These are phyloP conservation scores for Diarsia brunnea DNA, from an alignment of 2,888 invertebrate species.

Conservation along the genomic window DNA sequence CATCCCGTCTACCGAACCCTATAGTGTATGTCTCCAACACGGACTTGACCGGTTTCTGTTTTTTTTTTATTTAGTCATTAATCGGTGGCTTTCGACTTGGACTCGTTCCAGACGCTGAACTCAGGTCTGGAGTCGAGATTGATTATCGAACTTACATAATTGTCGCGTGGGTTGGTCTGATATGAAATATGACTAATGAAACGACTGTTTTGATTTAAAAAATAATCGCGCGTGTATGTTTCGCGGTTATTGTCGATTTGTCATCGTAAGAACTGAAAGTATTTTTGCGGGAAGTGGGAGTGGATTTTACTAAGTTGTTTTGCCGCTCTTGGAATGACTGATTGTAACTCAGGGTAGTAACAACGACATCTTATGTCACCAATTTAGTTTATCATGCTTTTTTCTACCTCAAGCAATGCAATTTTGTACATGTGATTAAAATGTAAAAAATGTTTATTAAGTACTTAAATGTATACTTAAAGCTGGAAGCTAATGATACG, in stretches of 20 bases:
- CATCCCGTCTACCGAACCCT: neutral
- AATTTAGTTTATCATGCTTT: neutral
- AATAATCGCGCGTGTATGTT: slow-evolving; percentile 26
- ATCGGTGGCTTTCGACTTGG: slow-evolving; percentile 63
- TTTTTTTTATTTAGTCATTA: slow-evolving; percentile 41
- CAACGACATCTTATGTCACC: neutral
- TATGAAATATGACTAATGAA: slow-evolving; percentile 40
- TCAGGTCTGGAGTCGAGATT: slow-evolving; percentile 50
- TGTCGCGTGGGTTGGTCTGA: slow-evolving; percentile 51
- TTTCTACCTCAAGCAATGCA: too few species aligned
- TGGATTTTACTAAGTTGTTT: neutral
- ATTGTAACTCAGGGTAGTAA: neutral
- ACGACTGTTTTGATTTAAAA: slow-evolving; percentile 49
- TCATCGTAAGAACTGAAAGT: neutral
- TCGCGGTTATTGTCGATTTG: slow-evolving; percentile 14
- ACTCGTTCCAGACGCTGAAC: slow-evolving; percentile 50
- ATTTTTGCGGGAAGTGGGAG: slow-evolving; percentile 1
- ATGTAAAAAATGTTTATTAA: too few species aligned
- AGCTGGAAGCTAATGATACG: too few species aligned
- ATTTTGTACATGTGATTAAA: too few species aligned
- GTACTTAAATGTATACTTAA: too few species aligned
- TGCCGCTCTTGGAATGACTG: neutral
- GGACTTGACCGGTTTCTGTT: neutral
- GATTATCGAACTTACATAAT: slow-evolving; percentile 58
- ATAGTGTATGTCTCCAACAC: neutral